Evolutionary conservation across 2,888 invertebrate genomes (phyloP).

Genomic region (Idaea aversata): DNA sequence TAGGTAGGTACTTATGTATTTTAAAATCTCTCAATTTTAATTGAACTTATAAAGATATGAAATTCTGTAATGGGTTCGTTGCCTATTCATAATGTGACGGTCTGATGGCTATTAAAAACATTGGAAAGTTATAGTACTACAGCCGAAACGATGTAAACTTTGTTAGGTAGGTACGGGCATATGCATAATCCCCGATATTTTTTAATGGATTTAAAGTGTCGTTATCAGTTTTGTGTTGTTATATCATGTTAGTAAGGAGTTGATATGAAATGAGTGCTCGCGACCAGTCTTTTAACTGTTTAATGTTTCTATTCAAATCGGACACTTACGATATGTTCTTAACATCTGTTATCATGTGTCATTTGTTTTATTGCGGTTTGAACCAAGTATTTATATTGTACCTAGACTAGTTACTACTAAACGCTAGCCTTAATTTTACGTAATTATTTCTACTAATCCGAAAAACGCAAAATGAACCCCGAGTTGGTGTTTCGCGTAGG

Average conservation of each 20-base stretch:
- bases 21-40: slow-evolving; percentile 9
- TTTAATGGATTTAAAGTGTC: slow-evolving; percentile 69
- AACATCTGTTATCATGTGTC: neutral
- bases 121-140: slow-evolving; percentile 56
- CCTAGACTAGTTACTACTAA: too few species aligned
- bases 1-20: neutral
- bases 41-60: slow-evolving; percentile 34
- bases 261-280: slow-evolving; percentile 40
- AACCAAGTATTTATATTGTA: too few species aligned
- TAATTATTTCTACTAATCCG: too few species aligned
- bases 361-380: too few species aligned
- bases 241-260: slow-evolving; percentile 58
- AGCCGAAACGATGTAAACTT: slow-evolving; percentile 49
- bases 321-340: neutral
- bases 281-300: slow-evolving; percentile 19
- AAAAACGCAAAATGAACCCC: too few species aligned
- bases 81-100: slow-evolving; percentile 42
- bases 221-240: slow-evolving; percentile 49
- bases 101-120: slow-evolving; percentile 37
- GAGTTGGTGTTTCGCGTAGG: too few species aligned
- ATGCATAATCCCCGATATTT: slow-evolving; percentile 58
- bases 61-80: slow-evolving; percentile 17
- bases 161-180: slow-evolving; percentile 40
- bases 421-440: too few species aligned
- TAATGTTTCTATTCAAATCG: slow-evolving; percentile 14